Evolutionary conservation across 2,797 vertebrate genomes (phyloP), one percentile per base, ranked within the genome.

Genomic region (Pelobates cultripes): DNA sequence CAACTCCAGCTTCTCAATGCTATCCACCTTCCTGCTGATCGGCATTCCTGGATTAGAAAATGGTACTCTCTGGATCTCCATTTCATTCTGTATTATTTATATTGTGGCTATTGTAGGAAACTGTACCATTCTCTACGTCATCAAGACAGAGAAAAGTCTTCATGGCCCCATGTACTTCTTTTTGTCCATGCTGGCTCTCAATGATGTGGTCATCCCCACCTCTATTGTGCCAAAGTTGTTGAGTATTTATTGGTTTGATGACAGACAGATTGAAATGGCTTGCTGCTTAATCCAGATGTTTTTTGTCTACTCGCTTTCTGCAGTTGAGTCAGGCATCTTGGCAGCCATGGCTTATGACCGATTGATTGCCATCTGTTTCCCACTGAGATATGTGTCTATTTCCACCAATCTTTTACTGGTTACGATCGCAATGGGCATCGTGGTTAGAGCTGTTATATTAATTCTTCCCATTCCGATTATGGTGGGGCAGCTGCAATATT

Each of bases 71-170:
- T 92, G 92, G 92, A 42, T 90, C 5, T 81, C 88, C 0, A 82
- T 90, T 4, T 85, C 87, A 0, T 80, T 93, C 9, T 87, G 91
- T 61, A 87, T 84, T 0, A 43, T 87, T 78, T 94, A 93, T 66
- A 0, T 73, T 0, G 0, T 92, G 83, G 88, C 90, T 0, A 0
- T 92, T 42, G 15, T 86, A 0, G 90, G 88, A 51, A 92, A 94
- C 73, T 69, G 86, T 0, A 66, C 57, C 0, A 88, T 93, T 72
- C 86, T 91, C 64, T 81, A 89, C 78, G 83, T 86, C 0, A 63
- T 93, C 45, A 88, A 77, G 13, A 40, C 3, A 0, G 92, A 94
- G 76, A 84, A 78, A 13, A 73, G 17, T 2, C 51, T 73, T n/a
- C 70, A 73, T 42, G 8, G 15, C 43, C 72, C 70, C 45, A 73